These are phyloP conservation scores for Malacoraja senta DNA, from an alignment of 2,797 vertebrate species.

Conservation along the genomic window DNA sequence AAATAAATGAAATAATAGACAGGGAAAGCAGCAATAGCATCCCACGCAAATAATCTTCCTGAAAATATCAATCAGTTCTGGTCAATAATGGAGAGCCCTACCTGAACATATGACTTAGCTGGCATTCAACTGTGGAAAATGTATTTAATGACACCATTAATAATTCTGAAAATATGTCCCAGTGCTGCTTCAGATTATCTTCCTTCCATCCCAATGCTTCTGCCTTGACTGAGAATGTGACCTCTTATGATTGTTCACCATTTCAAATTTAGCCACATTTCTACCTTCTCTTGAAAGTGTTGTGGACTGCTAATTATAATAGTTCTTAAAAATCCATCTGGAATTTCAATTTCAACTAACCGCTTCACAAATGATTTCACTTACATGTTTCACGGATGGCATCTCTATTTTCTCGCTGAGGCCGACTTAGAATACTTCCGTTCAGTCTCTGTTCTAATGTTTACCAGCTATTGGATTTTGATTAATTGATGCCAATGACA, in stretches of 20 bases:
- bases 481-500: background rate
- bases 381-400: background rate
- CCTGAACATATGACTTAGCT: background rate
- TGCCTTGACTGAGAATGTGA: no score
- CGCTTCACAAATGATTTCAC: background rate
- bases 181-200: background rate
- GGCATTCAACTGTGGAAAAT: background rate
- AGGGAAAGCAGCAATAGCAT: background rate
- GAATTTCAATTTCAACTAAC: background rate
- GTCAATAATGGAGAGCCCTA: background rate
- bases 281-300: background rate
- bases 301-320: background rate
- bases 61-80: background rate
- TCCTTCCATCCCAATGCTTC: background rate
- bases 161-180: background rate
- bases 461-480: background rate
- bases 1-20: background rate
- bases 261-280: background rate
- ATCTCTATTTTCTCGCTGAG: background rate
- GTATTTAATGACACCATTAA: background rate
- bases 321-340: background rate
- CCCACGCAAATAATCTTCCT: background rate
- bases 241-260: background rate
- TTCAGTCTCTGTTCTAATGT: background rate
- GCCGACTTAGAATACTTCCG: background rate